Evolutionary conservation across 1,140 invertebrate genomes (phyloP), one percentile per base, ranked within the genome.

Genomic region (Pseudomyrmex dendroicus): DNA sequence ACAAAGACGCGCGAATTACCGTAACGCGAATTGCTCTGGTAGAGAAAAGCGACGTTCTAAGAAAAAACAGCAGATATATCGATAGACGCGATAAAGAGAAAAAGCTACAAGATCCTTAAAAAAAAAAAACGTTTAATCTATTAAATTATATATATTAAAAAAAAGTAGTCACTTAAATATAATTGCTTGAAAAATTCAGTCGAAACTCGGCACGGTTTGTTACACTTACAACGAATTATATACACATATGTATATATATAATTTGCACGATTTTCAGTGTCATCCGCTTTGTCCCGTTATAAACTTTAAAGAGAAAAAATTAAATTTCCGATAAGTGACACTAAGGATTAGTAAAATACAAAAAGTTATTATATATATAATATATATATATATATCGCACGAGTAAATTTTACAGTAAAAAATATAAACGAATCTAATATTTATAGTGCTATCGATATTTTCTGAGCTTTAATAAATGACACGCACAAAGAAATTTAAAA

Each of bases 1-100:
- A 61, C 44, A 57, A 35, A 35, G 35, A 80, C 48, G 50, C 46
- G 44, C 8, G 54, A 80, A 72, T 80, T 70, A 80, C 46, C 20
- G 35, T 35, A 35, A 35, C 50, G 13, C 13, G 50, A 57, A 59
- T 35, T 59, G 44, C 15, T 80, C 64, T 78, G 20, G n/a, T 72
- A 50, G 52, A 72, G 56, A 70, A 72, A 61, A 44, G 22, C 46
- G 64, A 48, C 15, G 64, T 52, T 44, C 61, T 57, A 12, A 12
- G 35, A 35, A 35, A 35, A 7, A 35, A 7, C 35, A 35, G 5
- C 35, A 35, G 35, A 35, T 57, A 35, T 57, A 62, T 50, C 20
- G 20, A 70, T 13, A 78, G 25, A 78, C 64, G 64, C 25, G 25
- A 25, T 25, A 25, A 68, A 56, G 61, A 48, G 12, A 52, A 44